Evolutionary conservation across 2,888 invertebrate species (phyloP), one percentile per base, ranked within the genome.

Genomic region (Phorcus lineatus): DNA sequence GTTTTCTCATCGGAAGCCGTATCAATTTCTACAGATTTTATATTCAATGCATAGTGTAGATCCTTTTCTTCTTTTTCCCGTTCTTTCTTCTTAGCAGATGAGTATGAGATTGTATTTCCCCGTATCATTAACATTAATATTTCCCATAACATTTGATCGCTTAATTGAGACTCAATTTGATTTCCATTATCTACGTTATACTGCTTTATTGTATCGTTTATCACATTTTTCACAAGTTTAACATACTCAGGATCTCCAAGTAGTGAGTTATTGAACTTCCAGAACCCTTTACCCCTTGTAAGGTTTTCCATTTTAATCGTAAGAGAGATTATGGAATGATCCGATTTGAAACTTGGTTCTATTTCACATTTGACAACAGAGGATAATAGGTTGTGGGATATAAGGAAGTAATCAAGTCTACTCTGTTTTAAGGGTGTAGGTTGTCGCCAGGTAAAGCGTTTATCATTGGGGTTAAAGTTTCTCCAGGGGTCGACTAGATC

Each of bases 251-350:
- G 55, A 19, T 80, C 76, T 24, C 57, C 52, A 40, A 80, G 28
- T 1, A 80, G 67, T 16, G 76, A 75, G 16, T 76, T 76, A 66
- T 80, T 66, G 53, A 76, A 80, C 47, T 80, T 80, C 80, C 80
- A 80, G 53, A 76, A 80, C 13, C 80, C 80, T 24, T 75, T 80
- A 16, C 52, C 67, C 47, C 52, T 57, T n/a, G 22, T 67, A 17
- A 76, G 31, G 17, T 79, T 11, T 31, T n/a, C 19, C n/a, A 79
- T 16, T 74, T 57, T 79, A 74, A 79, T 17, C 16, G 47, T 36
- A 3, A 79, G 7, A n/a, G 55, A 40, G 3, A 76, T 76, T 40
- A n/a, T 6, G 0, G 80, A 80, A 28, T 80, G 76, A 74, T 66
- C 76, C n/a, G 80, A 75, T 28, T 31, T 55, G 19, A 62, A 80